Evolutionary conservation across 1,140 invertebrate genomes (phyloP).

Genomic region (Eciton burchellii): DNA sequence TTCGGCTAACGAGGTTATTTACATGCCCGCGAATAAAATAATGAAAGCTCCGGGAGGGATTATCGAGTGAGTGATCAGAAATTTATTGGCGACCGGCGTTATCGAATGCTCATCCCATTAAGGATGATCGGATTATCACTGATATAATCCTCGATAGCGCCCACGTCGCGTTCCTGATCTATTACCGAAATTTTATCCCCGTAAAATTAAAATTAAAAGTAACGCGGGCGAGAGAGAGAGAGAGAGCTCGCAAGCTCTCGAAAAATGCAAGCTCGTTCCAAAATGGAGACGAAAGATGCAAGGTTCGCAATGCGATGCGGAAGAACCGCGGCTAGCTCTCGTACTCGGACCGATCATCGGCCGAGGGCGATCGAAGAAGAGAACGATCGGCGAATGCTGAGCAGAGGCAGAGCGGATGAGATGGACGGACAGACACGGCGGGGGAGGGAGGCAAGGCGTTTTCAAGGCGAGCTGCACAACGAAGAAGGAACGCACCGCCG

Average conservation of each 20-base stretch:
- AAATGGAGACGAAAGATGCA: not conserved
- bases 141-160: conserved; percentile 6
- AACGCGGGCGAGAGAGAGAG: not conserved
- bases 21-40: conserved; percentile 37
- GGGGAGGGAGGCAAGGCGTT: not conserved
- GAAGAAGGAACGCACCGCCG: no score
- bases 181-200: not conserved
- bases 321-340: no score
- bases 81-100: conserved; percentile 42
- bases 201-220: no score
- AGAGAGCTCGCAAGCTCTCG: not conserved
- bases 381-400: not conserved
- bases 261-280: not conserved
- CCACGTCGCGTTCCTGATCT: not conserved
- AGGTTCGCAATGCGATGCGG: conserved; percentile 23
- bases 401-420: no score
- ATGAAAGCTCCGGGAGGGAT: conserved; percentile 31
- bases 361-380: no score
- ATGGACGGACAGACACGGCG: not conserved
- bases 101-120: conserved; percentile 40
- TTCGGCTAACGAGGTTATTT: conserved; percentile 34
- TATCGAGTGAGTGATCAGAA: conserved; percentile 28
- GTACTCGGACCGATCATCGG: no score
- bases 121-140: conserved; percentile 23
- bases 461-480: conserved; percentile 14